These are phyloP conservation scores for Sphaeramia orbicularis DNA, from an alignment of 2,797 vertebrate genomes.

Conservation along the genomic window DNA sequence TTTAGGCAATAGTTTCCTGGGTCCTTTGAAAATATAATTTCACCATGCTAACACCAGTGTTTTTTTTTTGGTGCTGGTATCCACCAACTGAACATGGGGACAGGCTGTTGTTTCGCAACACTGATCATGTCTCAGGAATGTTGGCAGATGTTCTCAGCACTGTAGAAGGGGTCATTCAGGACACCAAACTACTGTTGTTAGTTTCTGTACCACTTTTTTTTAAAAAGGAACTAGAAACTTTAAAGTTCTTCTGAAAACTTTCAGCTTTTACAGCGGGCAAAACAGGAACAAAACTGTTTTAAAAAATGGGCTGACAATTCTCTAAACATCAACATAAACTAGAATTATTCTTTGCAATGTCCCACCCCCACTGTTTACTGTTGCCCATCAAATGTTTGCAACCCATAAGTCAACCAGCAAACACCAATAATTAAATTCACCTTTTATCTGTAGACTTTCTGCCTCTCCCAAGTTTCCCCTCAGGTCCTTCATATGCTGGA, in stretches of 20 bases:
- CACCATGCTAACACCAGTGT: constrained; percentile 1
- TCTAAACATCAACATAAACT: neutral
- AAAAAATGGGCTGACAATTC: neutral
- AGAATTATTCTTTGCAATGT: no score
- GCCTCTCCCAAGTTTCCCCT: no score
- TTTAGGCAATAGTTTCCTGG: neutral
- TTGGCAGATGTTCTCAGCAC: constrained; percentile 24
- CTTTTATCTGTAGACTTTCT: no score
- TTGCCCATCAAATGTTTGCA: no score
- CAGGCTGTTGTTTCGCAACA: constrained; percentile 44
- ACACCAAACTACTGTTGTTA: constrained; percentile 26
- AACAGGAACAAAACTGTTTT: neutral
- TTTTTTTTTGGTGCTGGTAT: constrained; percentile 27
- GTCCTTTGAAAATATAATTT: constrained; percentile 18
- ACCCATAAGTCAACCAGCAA: no score
- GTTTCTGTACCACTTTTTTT: constrained; percentile 44
- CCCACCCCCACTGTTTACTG: no score
- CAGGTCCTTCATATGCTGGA: no score
- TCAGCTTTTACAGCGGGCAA: no score
- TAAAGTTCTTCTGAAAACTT: neutral
- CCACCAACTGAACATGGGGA: neutral
- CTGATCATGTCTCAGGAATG: constrained; percentile 39
- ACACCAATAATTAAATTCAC: no score
- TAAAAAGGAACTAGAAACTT: neutral
- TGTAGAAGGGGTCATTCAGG: constrained; percentile 50